A percentile compares a stretch with the other conserved stretches of the same genome.
Conservation (phyloP, 2,888 invertebrate species). For the Physocephala rufipes region DNA sequence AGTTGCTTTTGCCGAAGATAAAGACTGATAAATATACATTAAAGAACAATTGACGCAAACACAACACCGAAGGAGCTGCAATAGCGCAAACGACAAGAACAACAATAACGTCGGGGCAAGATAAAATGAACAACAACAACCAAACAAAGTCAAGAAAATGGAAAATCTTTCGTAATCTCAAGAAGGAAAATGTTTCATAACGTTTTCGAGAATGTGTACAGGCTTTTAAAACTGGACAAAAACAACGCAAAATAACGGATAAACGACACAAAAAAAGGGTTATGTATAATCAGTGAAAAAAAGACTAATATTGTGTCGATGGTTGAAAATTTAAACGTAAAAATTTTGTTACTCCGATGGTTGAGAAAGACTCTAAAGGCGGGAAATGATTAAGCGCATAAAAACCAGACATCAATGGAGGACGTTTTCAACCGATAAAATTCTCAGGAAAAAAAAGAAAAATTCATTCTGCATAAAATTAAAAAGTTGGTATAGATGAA, state of each 20-base stretch:
- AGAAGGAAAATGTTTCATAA: too few relatives aligned
- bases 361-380: background rate
- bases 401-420: background rate
- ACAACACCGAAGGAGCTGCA: background rate
- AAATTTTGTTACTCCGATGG: background rate
- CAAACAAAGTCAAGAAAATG: background rate
- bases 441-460: background rate
- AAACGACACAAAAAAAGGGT: background rate
- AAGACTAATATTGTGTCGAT: background rate
- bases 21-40: background rate
- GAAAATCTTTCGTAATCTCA: background rate
- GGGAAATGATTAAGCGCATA: background rate
- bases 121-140: background rate
- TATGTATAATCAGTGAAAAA: background rate
- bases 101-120: background rate
- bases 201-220: too few relatives aligned
- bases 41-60: background rate
- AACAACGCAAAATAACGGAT: background rate
- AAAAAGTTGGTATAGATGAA: too few relatives aligned
- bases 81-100: background rate
- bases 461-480: constrained; percentile 7
- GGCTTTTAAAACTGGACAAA: too few relatives aligned
- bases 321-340: background rate
- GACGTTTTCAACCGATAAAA: background rate
- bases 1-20: background rate